Base-by-base conservation (phyloP, 92 coral and sea anemone genomes). In the Palythoa grandiflora region DNA sequence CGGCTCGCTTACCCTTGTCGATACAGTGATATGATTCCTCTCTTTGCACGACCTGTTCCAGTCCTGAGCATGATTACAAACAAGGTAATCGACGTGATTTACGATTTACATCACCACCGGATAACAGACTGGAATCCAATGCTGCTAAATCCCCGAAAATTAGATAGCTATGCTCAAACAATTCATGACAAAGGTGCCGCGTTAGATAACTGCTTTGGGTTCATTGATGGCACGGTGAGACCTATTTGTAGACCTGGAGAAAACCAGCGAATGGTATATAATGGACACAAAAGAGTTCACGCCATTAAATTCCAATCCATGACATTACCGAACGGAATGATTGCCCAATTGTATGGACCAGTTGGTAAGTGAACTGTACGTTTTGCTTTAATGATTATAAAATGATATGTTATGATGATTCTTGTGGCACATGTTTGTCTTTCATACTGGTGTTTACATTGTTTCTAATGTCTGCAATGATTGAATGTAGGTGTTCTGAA, bases 11-110 rank as follows among this genome's bases (percentile, higher is more conserved):
- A 53, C 60, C 60, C 60, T 53, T 53, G 60, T 53, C 60, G 60
- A 53, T 53, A 53, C 60, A 53, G 60, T 53, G 60, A 53, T 6
- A 53, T 53, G 60, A 3, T 3, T 53, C 60, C 60, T 53, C 60
- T 53, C 60, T 53, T 53, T 53, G 60, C 60, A 53, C 60, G 60
- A 66, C 72, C 72, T 66, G 72, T 66, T 66, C 72, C 72, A 17
- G 72, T 66, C 72, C 72, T 66, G 36, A 66, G 72, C 36, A 66
- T 66, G 72, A 66, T 66, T n/a, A 66, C 72, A 66, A 66, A 66
- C 72, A 66, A 66, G 1, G 72, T 66, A 66, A 66, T 66, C 36
- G 38, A 66, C 36, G 72, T 17, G 36, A 66, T 66, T n/a, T 66
- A 66, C 36, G 9, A 66, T n/a, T 66, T n/a, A 17, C 72, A 66